Conservation (phyloP, 2,797 vertebrate species). For the Salmo trutta region DNA sequence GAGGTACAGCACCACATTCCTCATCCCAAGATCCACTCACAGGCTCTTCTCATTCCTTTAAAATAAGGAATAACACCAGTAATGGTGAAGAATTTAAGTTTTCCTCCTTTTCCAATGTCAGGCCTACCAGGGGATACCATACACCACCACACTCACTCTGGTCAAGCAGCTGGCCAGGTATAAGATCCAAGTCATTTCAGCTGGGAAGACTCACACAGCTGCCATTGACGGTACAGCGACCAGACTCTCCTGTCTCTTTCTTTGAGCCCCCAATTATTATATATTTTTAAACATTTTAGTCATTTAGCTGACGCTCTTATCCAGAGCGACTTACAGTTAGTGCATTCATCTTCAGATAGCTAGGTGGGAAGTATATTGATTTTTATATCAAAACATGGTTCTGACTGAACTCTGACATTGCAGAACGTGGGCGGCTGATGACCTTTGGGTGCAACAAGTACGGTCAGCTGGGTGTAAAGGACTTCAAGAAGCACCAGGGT, state of each 20-base stretch:
- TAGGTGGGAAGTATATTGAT: background rate
- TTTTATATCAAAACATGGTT: background rate
- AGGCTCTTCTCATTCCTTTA: background rate
- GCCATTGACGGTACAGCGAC: constrained; percentile 87
- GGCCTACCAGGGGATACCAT: constrained; percentile 89
- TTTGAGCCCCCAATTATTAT: background rate
- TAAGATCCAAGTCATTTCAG: constrained; percentile 87
- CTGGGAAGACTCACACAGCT: constrained; percentile 94
- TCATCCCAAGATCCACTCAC: background rate
- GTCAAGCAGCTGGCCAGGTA: constrained; percentile 93
- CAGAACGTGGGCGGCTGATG: constrained; percentile 90
- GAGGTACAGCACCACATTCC: constrained; percentile 63
- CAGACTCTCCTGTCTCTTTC: background rate
- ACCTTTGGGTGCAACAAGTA: constrained; percentile 98
- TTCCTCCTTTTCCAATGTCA: constrained; percentile 53
- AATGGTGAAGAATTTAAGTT: background rate
- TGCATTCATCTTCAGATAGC: too few relatives aligned
- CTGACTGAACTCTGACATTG: constrained; percentile 16
- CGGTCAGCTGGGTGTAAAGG: constrained; percentile 94
- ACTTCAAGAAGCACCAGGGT: constrained; percentile 93
- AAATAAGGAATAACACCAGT: background rate
- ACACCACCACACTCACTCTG: constrained; percentile 90
- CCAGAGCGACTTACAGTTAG: too few relatives aligned
- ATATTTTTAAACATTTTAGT: background rate
- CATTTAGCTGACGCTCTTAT: background rate